A percentile compares a stretch with the other conserved stretches of the same genome.
Conservation (phyloP, 2,797 vertebrate genomes). For the Hybognathus amarus region DNA sequence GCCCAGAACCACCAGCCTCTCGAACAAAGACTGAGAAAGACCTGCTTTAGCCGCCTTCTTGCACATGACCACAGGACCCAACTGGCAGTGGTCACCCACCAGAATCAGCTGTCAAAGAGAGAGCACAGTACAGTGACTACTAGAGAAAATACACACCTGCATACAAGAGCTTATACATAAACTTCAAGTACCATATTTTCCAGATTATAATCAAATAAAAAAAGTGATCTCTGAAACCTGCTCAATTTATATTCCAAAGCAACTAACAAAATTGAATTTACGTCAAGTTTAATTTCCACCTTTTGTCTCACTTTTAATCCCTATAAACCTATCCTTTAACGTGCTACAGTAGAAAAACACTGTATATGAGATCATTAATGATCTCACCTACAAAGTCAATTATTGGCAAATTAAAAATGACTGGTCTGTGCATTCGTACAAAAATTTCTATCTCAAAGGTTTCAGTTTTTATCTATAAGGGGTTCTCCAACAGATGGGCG, state of each 20-base stretch:
- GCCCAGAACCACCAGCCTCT: constrained; percentile 95
- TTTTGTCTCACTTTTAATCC: neutral
- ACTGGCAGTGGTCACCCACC: constrained; percentile 97
- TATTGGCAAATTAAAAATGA: neutral
- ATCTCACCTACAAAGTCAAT: neutral
- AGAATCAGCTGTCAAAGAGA: constrained; percentile 86
- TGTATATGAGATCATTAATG: neutral
- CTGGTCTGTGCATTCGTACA: neutral
- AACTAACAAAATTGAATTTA: neutral
- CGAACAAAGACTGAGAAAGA: constrained; percentile 94
- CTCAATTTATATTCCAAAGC: neutral
- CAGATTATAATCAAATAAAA: neutral
- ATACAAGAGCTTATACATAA: neutral
- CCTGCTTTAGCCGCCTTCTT: constrained; percentile 98
- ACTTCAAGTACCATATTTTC: neutral
- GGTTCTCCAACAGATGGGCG: too few species aligned
- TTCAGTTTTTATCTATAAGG: neutral
- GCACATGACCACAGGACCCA: constrained; percentile 98
- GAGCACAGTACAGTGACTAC: neutral
- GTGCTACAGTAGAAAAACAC: neutral
- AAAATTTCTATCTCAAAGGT: neutral
- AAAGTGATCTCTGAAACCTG: too few species aligned
- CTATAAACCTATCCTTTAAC: neutral
- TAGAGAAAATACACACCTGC: neutral
- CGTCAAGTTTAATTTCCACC: neutral